phyloP scores from a whole-genome alignment of 2,888 invertebrate genomes.

The Microdon myrmicae region DNA sequence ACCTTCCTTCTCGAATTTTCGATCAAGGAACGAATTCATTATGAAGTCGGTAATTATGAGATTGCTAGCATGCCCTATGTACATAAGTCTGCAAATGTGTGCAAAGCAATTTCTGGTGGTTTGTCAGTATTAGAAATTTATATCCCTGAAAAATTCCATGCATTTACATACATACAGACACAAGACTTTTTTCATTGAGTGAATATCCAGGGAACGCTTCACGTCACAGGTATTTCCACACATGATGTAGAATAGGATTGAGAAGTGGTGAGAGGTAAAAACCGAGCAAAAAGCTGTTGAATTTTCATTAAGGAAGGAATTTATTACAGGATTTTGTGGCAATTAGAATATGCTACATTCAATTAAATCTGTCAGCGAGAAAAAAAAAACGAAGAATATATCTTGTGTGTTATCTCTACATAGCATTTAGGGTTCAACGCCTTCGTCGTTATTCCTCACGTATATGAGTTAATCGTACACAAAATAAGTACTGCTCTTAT shows the following conservation, averaged over 20 bases:
- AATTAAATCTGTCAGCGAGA: conserved; percentile 39
- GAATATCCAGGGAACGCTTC: conserved; percentile 19
- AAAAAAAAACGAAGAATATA: too few relatives aligned
- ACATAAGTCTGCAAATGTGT: neutral
- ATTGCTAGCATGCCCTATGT: neutral
- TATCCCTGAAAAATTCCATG: conserved; percentile 39
- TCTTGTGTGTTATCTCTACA: too few relatives aligned
- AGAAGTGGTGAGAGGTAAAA: too few relatives aligned
- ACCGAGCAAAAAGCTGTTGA: conserved; percentile 37
- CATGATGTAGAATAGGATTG: too few relatives aligned
- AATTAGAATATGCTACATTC: conserved; percentile 49
- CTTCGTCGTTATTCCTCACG: too few relatives aligned
- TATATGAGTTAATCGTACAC: too few relatives aligned
- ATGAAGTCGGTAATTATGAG: conserved; percentile 23
- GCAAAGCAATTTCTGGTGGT: too few relatives aligned
- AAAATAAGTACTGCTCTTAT: too few relatives aligned
- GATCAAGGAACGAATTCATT: conserved; percentile 21
- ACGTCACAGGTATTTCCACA: conserved; percentile 8
- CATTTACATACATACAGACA: conserved; percentile 15
- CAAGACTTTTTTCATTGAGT: neutral
- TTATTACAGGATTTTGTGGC: conserved; percentile 50
- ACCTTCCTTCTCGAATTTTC: conserved; percentile 37
- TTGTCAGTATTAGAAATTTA: conserved; percentile 32
- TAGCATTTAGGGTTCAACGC: too few relatives aligned
- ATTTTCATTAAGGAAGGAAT: conserved; percentile 51